Evolutionary conservation across 2,113 vertebrate species (phyloP).

Genomic region (Tonatia bakeri): DNA sequence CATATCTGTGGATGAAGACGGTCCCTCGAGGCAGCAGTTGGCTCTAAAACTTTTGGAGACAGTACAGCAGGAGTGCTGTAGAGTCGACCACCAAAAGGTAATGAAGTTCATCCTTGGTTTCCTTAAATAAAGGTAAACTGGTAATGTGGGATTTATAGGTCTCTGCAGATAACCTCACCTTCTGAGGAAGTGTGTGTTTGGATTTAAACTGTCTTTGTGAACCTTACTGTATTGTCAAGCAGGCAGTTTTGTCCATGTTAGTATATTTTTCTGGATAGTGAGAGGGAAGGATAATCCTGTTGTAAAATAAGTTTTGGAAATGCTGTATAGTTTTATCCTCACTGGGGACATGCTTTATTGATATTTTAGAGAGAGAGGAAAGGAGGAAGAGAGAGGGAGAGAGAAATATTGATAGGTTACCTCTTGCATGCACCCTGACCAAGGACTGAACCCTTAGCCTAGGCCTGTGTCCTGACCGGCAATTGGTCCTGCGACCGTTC

Average conservation of each 20-base stretch:
- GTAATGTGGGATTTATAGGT: background rate
- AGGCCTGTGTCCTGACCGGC: too few relatives aligned
- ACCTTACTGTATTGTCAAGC: background rate
- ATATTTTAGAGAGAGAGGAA: too few relatives aligned
- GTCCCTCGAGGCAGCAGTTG: slow-evolving; percentile 82
- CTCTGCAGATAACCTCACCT: background rate
- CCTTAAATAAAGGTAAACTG: background rate
- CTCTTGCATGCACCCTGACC: too few relatives aligned
- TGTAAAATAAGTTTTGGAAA: slow-evolving; percentile 13
- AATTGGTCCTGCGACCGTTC: too few relatives aligned
- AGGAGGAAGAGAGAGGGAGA: too few relatives aligned
- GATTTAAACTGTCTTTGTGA: background rate
- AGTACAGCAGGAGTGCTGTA: slow-evolving; percentile 71
- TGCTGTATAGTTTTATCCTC: background rate
- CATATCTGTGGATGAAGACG: slow-evolving; percentile 76
- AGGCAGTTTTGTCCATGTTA: background rate
- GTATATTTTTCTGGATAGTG: background rate
- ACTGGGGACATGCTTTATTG: background rate
- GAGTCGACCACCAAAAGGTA: slow-evolving; percentile 69
- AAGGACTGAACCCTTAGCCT: too few relatives aligned
- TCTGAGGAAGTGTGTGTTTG: background rate
- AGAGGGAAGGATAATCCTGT: background rate
- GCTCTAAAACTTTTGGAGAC: slow-evolving; percentile 82
- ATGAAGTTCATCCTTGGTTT: background rate
- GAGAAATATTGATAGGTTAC: too few relatives aligned